phyloP scores from a whole-genome alignment of 2,888 invertebrate species.

The Bembecia ichneumoniformis region DNA sequence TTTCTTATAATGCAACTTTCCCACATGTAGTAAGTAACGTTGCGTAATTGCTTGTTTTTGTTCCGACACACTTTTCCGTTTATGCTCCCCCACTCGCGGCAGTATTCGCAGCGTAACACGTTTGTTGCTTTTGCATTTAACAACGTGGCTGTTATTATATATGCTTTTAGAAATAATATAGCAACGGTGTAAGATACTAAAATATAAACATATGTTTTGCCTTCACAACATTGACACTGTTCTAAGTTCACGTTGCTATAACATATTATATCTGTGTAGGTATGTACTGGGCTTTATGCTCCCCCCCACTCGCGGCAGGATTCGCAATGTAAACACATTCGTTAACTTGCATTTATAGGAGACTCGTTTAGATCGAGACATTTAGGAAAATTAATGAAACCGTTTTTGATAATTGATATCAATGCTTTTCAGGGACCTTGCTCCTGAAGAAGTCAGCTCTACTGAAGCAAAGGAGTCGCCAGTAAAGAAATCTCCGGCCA shows the following conservation, averaged over 20 bases:
- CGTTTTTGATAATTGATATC: not conserved
- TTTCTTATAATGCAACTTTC: conserved; percentile 58
- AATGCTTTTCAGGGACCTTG: conserved; percentile 49
- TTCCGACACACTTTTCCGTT: conserved; percentile 62
- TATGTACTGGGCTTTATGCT: no score
- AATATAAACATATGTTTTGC: conserved; percentile 41
- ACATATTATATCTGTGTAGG: no score
- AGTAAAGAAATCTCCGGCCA: conserved; percentile 64
- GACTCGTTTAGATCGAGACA: not conserved
- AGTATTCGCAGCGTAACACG: conserved; percentile 15
- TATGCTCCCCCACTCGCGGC: conserved; percentile 30
- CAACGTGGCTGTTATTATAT: no score
- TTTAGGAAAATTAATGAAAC: not conserved
- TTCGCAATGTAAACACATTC: conserved; percentile 21
- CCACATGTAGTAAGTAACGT: conserved; percentile 60
- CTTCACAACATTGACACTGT: no score
- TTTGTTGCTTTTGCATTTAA: no score
- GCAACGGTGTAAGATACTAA: no score
- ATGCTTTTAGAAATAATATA: no score
- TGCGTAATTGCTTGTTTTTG: conserved; percentile 66
- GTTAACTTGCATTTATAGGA: conserved; percentile 10
- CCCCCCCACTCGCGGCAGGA: conserved; percentile 21
- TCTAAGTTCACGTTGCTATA: no score
- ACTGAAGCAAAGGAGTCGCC: conserved; percentile 63
- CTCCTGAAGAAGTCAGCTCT: conserved; percentile 63